phyloP scores from a whole-genome alignment of 2,888 invertebrate genomes.

The Lampropteryx suffumata region DNA sequence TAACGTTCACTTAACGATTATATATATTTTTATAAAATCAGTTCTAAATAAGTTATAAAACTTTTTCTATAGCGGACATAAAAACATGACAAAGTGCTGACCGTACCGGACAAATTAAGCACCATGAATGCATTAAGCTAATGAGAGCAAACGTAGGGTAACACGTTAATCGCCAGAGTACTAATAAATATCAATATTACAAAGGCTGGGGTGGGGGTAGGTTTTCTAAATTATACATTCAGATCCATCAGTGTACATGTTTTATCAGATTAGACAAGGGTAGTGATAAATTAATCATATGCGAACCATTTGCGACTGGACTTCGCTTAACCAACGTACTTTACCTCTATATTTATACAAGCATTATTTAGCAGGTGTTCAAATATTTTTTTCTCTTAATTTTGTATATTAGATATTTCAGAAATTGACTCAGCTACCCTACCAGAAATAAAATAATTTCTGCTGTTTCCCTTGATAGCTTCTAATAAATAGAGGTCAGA shows the following conservation, averaged over 20 bases:
- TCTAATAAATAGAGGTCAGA: conserved; percentile 25
- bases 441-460: conserved; percentile 25
- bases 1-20: too few relatives aligned
- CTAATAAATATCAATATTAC: conserved; percentile 34
- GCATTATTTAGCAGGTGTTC: background rate
- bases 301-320: conserved; percentile 32
- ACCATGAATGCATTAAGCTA: conserved; percentile 29
- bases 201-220: conserved; percentile 18
- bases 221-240: conserved; percentile 31
- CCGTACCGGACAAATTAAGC: background rate
- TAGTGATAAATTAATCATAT: conserved; percentile 40
- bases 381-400: background rate
- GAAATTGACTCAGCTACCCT: background rate
- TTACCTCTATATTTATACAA: conserved; percentile 1
- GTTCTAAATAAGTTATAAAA: too few relatives aligned
- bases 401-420: background rate
- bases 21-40: too few relatives aligned
- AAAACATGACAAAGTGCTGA: too few relatives aligned
- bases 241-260: conserved; percentile 22
- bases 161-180: conserved; percentile 26
- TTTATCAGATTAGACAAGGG: conserved; percentile 39
- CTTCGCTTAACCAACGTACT: conserved; percentile 22
- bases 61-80: too few relatives aligned
- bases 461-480: conserved; percentile 25
- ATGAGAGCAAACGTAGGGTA: conserved; percentile 24